Conservation (phyloP, 2,113 vertebrate genomes). For the Otis tarda region DNA sequence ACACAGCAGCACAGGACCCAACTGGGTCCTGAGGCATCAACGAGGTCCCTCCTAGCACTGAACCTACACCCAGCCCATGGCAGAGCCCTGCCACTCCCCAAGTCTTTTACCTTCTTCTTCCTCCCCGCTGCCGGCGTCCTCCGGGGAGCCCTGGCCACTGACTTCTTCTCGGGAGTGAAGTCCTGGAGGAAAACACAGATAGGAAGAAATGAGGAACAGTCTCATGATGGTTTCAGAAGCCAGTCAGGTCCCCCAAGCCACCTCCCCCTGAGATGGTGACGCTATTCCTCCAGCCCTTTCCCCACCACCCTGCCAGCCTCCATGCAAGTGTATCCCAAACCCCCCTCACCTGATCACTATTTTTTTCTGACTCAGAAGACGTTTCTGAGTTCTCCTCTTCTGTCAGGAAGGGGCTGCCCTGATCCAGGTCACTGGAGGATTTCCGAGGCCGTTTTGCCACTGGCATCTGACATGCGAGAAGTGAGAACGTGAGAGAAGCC, state of each 20-base stretch:
- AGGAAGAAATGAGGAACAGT: neutral
- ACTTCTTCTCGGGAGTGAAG: slow-evolving; percentile 93
- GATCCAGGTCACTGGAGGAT: slow-evolving; percentile 88
- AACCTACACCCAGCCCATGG: neutral
- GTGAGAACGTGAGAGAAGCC: neutral
- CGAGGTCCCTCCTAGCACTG: accelerated
- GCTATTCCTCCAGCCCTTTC: neutral
- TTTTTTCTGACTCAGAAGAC: slow-evolving; percentile 90
- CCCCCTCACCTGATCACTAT: slow-evolving; percentile 89
- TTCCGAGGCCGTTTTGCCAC: slow-evolving; percentile 83
- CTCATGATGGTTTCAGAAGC: accelerated
- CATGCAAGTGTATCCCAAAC: accelerated
- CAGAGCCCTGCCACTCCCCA: neutral
- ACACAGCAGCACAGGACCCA: neutral
- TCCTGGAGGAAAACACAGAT: slow-evolving; percentile 73
- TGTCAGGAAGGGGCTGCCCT: slow-evolving; percentile 85
- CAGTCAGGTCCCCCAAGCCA: no score
- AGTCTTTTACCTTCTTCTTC: slow-evolving; percentile 74
- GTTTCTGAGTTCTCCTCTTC: slow-evolving; percentile 90
- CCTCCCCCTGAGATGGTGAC: accelerated
- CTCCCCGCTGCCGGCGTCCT: slow-evolving; percentile 74
- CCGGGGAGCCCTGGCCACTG: slow-evolving; percentile 57
- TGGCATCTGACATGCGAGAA: slow-evolving; percentile 49
- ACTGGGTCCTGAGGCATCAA: neutral
- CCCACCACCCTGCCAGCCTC: neutral